These are phyloP conservation scores for Holcopasites calliopsidis DNA, from an alignment of 1,140 invertebrate species.

Conservation along the genomic window DNA sequence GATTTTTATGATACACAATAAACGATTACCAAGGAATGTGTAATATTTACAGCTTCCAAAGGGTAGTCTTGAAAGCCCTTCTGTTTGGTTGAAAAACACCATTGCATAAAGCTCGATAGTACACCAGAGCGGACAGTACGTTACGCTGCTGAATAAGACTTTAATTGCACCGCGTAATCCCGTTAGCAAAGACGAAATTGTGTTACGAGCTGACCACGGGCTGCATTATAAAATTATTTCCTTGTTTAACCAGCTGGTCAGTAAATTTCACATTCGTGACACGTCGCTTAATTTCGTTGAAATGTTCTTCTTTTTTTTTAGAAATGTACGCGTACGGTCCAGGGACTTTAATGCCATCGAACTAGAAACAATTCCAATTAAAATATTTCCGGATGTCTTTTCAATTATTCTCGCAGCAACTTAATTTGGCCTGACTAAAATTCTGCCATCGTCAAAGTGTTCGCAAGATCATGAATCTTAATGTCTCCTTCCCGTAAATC, in stretches of 20 bases:
- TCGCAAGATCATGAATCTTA: slow-evolving; percentile 12
- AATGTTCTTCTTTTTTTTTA: neutral
- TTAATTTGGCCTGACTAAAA: too few relatives aligned
- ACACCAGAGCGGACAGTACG: slow-evolving; percentile 4
- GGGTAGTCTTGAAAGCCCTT: too few relatives aligned
- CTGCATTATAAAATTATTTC: slow-evolving; percentile 51
- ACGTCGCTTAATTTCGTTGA: neutral
- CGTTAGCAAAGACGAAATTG: slow-evolving; percentile 17
- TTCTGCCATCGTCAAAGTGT: slow-evolving; percentile 26
- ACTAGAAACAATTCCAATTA: neutral
- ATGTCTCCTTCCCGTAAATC: slow-evolving; percentile 24
- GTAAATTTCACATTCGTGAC: too few relatives aligned
- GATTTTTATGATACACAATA: too few relatives aligned
- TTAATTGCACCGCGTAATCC: slow-evolving; percentile 52
- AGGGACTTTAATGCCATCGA: slow-evolving; percentile 18
- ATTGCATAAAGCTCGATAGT: too few relatives aligned
- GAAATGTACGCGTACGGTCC: neutral
- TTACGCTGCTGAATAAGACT: slow-evolving; percentile 29
- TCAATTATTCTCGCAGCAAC: too few relatives aligned
- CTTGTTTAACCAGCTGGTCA: neutral
- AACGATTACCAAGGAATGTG: too few relatives aligned
- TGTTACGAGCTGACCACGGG: slow-evolving; percentile 16
- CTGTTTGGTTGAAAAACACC: too few relatives aligned
- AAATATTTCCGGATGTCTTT: neutral
- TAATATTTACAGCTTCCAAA: too few relatives aligned